Percentiles rank a stretch among this genome's conserved stretches.
These are phyloP conservation scores for Leptopterna dolabrata DNA, from an alignment of 2,888 invertebrate species.

Conservation along the genomic window DNA sequence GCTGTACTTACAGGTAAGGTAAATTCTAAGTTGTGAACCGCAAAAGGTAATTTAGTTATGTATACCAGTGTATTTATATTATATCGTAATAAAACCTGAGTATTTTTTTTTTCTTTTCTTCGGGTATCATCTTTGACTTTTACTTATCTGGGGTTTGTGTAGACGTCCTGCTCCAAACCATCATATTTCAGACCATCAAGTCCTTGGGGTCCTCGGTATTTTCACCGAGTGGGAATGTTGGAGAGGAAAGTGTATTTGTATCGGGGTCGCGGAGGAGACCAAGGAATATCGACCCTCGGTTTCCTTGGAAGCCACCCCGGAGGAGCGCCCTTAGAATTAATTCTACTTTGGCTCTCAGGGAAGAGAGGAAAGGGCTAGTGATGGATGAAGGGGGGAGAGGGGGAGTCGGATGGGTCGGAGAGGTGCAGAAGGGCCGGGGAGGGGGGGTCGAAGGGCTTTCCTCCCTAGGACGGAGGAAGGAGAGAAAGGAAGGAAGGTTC, in stretches of 20 bases:
- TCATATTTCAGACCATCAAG: too few species aligned
- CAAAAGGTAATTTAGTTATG: too few species aligned
- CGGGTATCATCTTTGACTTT: too few species aligned
- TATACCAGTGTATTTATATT: too few species aligned
- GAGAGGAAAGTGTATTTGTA: constrained; percentile 32
- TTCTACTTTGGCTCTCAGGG: constrained; percentile 29
- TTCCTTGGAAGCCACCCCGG: constrained; percentile 32
- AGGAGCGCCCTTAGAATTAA: constrained; percentile 44
- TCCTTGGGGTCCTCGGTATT: too few species aligned
- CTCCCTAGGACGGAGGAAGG: background rate
- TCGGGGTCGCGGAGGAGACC: constrained; percentile 25
- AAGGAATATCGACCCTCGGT: constrained; percentile 47
- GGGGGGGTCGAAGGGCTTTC: background rate
- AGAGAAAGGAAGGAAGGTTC: background rate
- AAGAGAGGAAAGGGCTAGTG: background rate
- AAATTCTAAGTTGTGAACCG: too few species aligned
- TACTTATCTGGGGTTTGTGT: too few species aligned
- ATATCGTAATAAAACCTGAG: too few species aligned
- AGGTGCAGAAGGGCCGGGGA: background rate
- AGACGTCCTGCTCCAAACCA: too few species aligned
- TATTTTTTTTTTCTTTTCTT: too few species aligned
- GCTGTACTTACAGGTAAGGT: too few species aligned
- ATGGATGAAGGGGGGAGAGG: background rate
- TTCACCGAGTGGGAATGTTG: background rate
- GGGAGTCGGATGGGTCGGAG: background rate